Percentiles rank a stretch among this genome's conserved stretches.
These are phyloP conservation scores for Anolis carolinensis DNA, from an alignment of 2,113 vertebrate genomes.

Conservation along the genomic window DNA sequence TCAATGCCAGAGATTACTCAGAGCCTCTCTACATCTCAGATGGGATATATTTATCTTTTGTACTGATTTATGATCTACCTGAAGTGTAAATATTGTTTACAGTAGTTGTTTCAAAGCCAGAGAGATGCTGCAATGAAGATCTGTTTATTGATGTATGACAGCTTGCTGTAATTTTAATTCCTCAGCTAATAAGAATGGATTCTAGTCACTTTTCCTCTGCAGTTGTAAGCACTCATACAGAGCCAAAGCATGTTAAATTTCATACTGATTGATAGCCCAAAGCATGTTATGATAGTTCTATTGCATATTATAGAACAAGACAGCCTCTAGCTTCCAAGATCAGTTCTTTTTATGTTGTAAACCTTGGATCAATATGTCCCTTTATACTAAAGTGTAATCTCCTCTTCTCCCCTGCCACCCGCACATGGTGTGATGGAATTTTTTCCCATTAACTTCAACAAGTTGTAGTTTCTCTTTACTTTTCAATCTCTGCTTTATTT, in stretches of 20 bases:
- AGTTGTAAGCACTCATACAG: neutral
- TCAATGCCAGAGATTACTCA: slow-evolving; percentile 5
- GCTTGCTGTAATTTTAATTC: neutral
- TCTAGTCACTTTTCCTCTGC: neutral
- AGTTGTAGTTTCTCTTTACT: neutral
- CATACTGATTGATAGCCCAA: slow-evolving; percentile 17
- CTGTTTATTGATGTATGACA: slow-evolving; percentile 9
- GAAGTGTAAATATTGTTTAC: slow-evolving; percentile 17
- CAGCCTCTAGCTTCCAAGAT: slow-evolving; percentile 8
- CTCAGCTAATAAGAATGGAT: neutral
- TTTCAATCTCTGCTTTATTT: neutral
- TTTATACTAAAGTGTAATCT: neutral
- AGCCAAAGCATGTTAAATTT: neutral
- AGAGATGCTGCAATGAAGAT: neutral
- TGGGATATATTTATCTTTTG: neutral
- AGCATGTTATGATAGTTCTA: neutral
- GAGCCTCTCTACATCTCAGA: neutral
- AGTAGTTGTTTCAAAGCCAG: neutral
- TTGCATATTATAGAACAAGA: slow-evolving; percentile 5
- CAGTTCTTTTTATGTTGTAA: slow-evolving; percentile 18
- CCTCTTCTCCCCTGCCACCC: neutral
- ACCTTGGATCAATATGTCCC: neutral
- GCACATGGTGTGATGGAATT: slow-evolving; percentile 1
- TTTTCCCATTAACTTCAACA: slow-evolving; percentile 2
- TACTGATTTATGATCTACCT: slow-evolving; percentile 24